Evolutionary conservation across 2,888 invertebrate species (phyloP).

Genomic region (Brenthis hecate): DNA sequence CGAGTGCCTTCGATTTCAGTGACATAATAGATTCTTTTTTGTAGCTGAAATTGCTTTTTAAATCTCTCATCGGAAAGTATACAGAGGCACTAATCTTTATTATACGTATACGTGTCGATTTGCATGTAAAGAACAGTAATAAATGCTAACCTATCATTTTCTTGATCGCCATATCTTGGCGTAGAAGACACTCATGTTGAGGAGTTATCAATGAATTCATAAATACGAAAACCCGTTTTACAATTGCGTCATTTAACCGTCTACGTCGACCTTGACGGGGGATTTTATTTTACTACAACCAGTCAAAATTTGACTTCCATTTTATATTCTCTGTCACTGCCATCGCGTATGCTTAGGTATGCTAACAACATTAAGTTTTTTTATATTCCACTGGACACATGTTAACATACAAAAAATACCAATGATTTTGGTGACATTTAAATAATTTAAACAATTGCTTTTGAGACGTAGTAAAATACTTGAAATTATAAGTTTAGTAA

Average conservation of each 20-base stretch:
- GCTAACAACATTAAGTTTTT: constrained; percentile 24
- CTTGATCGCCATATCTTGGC: not conserved
- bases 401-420: constrained; percentile 9
- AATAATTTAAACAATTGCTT: constrained; percentile 14
- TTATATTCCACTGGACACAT: constrained; percentile 18
- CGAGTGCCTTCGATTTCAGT: constrained; percentile 8
- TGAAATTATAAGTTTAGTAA: constrained; percentile 11
- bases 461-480: constrained; percentile 12
- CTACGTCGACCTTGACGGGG: constrained; percentile 66
- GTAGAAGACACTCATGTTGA: constrained; percentile 29
- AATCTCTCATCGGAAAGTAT: not conserved
- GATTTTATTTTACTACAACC: constrained; percentile 37
- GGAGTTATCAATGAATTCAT: constrained; percentile 66
- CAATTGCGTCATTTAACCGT: constrained; percentile 65
- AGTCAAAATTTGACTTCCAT: constrained; percentile 31
- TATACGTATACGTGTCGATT: not conserved
- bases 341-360: constrained; percentile 27
- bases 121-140: not conserved
- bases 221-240: constrained; percentile 64
- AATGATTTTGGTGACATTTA: constrained; percentile 18
- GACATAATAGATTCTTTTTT: constrained; percentile 9
- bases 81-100: not conserved
- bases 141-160: not conserved
- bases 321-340: constrained; percentile 28
- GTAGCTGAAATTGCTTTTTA: not conserved